A percentile compares a stretch with the other conserved stretches of the same genome.
Evolutionary conservation across 2,888 invertebrate species (phyloP).

Genomic region (Hermaeophaga mercurialis): DNA sequence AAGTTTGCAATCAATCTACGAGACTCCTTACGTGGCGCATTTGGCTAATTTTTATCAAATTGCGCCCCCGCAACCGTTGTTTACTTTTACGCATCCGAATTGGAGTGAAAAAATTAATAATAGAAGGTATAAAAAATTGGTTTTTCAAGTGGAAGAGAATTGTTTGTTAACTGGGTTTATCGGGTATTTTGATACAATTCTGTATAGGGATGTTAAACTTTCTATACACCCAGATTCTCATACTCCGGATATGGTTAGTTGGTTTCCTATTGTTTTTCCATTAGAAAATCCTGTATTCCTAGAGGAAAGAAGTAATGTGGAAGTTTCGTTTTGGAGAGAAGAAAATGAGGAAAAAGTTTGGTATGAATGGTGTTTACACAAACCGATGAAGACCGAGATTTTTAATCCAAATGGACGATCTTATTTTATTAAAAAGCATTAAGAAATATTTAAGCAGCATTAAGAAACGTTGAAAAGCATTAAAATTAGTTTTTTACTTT

Average conservation of each 20-base stretch:
- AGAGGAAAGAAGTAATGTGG: slow-evolving; percentile 71
- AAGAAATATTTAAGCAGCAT: too few species aligned
- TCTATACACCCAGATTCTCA: slow-evolving; percentile 91
- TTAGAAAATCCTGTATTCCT: slow-evolving; percentile 73
- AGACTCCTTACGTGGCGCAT: slow-evolving; percentile 92
- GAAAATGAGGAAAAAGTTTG: slow-evolving; percentile 82
- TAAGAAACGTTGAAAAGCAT: too few species aligned
- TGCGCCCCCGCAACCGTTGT: slow-evolving; percentile 73
- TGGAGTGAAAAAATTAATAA: slow-evolving; percentile 70
- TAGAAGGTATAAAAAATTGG: slow-evolving; percentile 69
- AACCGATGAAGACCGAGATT: slow-evolving; percentile 64
- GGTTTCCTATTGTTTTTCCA: slow-evolving; percentile 98
- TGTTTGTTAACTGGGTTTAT: slow-evolving; percentile 91
- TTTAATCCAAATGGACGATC: slow-evolving; percentile 78
- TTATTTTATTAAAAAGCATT: slow-evolving; percentile 64
- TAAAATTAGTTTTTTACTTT: too few species aligned
- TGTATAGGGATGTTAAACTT: slow-evolving; percentile 83
- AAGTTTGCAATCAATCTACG: slow-evolving; percentile 64
- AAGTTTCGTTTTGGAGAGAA: slow-evolving; percentile 87
- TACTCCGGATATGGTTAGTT: slow-evolving; percentile 92
- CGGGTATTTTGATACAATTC: slow-evolving; percentile 90
- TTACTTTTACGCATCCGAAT: slow-evolving; percentile 92
- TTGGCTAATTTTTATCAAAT: slow-evolving; percentile 84
- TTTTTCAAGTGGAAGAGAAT: slow-evolving; percentile 74
- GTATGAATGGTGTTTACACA: slow-evolving; percentile 90